Evolutionary conservation across 92 coral and sea anemone species (phyloP).

Genomic region (Umimayanthus kanabou): DNA sequence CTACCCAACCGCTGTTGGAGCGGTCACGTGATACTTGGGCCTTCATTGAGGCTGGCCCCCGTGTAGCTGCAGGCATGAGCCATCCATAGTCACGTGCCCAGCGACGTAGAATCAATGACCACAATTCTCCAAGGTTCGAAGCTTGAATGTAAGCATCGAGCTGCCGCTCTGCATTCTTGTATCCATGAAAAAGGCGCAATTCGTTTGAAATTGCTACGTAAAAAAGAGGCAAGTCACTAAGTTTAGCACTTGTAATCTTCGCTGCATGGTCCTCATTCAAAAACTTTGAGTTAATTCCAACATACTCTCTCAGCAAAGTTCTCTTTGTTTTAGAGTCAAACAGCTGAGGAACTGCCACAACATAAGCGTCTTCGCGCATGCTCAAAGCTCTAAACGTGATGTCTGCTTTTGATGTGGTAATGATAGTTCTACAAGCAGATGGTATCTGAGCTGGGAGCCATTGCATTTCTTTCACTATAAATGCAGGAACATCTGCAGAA

Average conservation of each 20-base stretch:
- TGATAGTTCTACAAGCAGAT: constrained; percentile 74
- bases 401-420: constrained; percentile 88
- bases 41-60: constrained; percentile 81
- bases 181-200: constrained; percentile 75
- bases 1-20: constrained; percentile 95
- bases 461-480: constrained; percentile 79
- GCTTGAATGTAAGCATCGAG: constrained; percentile 80
- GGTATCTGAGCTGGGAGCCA: constrained; percentile 89
- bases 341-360: constrained; percentile 71
- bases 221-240: constrained; percentile 79
- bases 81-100: constrained; percentile 98
- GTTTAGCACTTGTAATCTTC: constrained; percentile 68
- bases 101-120: constrained; percentile 92
- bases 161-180: constrained; percentile 77
- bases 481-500: constrained; percentile 75
- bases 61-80: constrained; percentile 84
- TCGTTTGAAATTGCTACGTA: constrained; percentile 86
- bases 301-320: constrained; percentile 73
- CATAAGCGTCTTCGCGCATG: constrained; percentile 73
- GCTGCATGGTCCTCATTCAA: constrained; percentile 61
- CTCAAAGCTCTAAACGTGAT: constrained; percentile 75
- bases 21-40: constrained; percentile 96
- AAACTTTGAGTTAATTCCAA: constrained; percentile 69
- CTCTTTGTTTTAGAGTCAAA: constrained; percentile 70
- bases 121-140: constrained; percentile 74